These are phyloP conservation scores for Trichomycterus rosablanca DNA, from an alignment of 2,113 vertebrate genomes.

Conservation along the genomic window DNA sequence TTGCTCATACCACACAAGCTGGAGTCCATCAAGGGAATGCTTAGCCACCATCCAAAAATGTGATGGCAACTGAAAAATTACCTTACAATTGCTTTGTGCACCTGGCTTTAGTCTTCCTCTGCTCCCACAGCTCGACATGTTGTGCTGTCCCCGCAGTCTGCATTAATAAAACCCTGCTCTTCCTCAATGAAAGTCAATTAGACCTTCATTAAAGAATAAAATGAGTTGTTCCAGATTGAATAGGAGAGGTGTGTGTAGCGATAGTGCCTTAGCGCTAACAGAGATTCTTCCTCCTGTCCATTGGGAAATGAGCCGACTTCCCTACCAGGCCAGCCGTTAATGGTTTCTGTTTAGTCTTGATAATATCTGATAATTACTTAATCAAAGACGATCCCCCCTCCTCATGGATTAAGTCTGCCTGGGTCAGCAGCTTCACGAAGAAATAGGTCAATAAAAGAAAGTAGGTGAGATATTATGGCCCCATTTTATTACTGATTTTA, in stretches of 20 bases:
- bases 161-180: conserved; percentile 18
- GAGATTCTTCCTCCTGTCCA: conserved; percentile 12
- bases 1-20: too few species aligned
- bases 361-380: conserved; percentile 73
- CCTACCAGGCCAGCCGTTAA: conserved; percentile 59
- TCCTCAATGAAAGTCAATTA: conserved; percentile 61
- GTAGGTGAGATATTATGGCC: conserved; percentile 18
- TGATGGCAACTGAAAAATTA: too few species aligned
- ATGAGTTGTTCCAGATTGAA: conserved; percentile 66
- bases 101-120: too few species aligned
- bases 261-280: conserved; percentile 59
- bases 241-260: conserved; percentile 55
- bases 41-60: too few species aligned
- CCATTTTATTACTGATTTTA: neutral
- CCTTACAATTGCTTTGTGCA: too few species aligned
- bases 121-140: too few species aligned
- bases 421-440: conserved; percentile 54
- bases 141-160: conserved; percentile 26
- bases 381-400: conserved; percentile 62
- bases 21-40: too few species aligned
- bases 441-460: conserved; percentile 55
- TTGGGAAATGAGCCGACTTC: conserved; percentile 43
- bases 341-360: conserved; percentile 71
- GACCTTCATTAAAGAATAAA: conserved; percentile 65
- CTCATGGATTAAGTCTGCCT: conserved; percentile 44